phyloP scores from a whole-genome alignment of 2,113 vertebrate species.

The Sakesphorus luctuosus region DNA sequence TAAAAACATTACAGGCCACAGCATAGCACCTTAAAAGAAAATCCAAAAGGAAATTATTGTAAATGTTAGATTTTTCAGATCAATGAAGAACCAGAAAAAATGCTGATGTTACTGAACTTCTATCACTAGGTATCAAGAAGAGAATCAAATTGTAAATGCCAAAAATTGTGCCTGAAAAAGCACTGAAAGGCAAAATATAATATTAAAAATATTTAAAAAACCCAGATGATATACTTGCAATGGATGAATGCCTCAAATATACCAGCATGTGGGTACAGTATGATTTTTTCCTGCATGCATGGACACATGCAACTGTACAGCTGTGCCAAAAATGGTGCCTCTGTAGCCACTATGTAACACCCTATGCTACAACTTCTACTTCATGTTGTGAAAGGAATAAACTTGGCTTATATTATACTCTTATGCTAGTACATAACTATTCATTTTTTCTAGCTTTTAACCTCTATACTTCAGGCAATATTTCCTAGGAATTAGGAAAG shows the following conservation, averaged over 20 bases:
- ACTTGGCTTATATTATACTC: neutral
- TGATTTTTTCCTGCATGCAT: accelerated
- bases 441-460: neutral
- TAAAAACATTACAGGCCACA: neutral
- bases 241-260: neutral
- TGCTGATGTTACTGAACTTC: neutral
- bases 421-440: neutral
- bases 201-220: neutral
- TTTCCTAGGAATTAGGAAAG: neutral
- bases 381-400: neutral
- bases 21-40: neutral
- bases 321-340: neutral
- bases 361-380: neutral
- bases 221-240: neutral
- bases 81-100: neutral
- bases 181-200: neutral
- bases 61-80: neutral
- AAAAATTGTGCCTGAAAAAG: neutral
- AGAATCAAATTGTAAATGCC: neutral
- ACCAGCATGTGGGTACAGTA: accelerated
- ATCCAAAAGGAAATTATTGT: neutral
- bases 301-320: neutral
- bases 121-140: neutral
- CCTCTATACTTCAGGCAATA: neutral
- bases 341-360: neutral